Conservation (phyloP, 1,140 invertebrate species). For the Antheraea pernyi region DNA sequence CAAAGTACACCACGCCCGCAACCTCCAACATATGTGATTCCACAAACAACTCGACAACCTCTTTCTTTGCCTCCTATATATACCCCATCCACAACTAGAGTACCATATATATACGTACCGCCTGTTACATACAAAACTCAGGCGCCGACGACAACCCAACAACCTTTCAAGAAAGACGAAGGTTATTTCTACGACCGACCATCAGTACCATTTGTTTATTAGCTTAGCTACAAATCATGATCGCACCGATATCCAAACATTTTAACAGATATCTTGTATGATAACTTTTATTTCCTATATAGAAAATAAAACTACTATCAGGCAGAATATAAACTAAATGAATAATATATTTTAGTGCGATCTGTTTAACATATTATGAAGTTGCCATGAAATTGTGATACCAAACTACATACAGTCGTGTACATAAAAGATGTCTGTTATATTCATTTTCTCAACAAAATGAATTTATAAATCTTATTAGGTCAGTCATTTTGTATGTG, state of each 20-base stretch:
- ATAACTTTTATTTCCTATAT: constrained; percentile 8
- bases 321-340: not conserved
- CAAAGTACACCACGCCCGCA: constrained; percentile 14
- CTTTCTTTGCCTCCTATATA: not conserved
- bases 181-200: constrained; percentile 68
- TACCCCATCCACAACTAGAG: constrained; percentile 17
- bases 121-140: constrained; percentile 22
- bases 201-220: constrained; percentile 66
- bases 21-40: not conserved
- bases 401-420: constrained; percentile 51
- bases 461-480: constrained; percentile 2
- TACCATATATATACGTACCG: constrained; percentile 25
- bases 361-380: constrained; percentile 22
- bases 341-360: not conserved
- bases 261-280: not conserved
- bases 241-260: not conserved
- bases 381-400: constrained; percentile 75
- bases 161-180: constrained; percentile 52
- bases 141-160: constrained; percentile 45
- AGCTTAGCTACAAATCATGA: constrained; percentile 27
- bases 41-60: constrained; percentile 20
- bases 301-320: not conserved
- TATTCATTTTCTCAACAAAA: constrained; percentile 21
- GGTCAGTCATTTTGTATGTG: constrained; percentile 15
- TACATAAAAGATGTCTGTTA: constrained; percentile 36